Evolutionary conservation across 2,113 vertebrate genomes (phyloP), one percentile per base, ranked within the genome.

Genomic region (Paratilapia polleni): DNA sequence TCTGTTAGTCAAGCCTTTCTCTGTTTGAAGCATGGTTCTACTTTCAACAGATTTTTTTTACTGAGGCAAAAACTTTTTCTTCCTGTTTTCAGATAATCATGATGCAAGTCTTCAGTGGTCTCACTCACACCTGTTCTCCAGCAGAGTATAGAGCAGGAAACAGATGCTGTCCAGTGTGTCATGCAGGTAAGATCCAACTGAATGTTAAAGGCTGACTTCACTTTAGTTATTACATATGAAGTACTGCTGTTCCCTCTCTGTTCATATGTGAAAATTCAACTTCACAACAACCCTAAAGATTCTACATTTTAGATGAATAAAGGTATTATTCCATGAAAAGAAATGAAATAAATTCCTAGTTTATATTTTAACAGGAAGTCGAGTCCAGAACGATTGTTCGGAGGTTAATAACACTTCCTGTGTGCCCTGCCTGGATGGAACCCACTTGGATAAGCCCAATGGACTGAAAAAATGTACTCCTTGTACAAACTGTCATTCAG

Each of bases 271-370:
- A 26, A 68, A 68, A 41, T 26, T 68, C 41, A 68, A 68, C 22
- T 68, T 68, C 15, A 47, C 0, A 47, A 3, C 22, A 47, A 19
- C 15, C 3, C 14, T 1, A 47, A 68, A 19, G 0, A 0, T 66
- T 70, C 14, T 14, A 26, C 14, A 47, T 15, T 26, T 26, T 47
- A 70, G 0, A 49, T 49, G 15, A 49, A 17, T 49, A 5, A 70
- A 0, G 19, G 0, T 4, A 0, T 10, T 0, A 15, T 68, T 22
- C 0, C 9, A 24, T 68, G n/a, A 43, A 70, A n/a, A n/a, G n/a
- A n/a, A n/a, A n/a, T n/a, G n/a, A n/a, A 26, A 70, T 19, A 70
- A 24, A 26, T 24, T 49, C 2, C 5, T 0, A 0, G 54, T 66
- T 8, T 68, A 1, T 49, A 58, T 66, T 60, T 1, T 12, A 54